phyloP scores from a whole-genome alignment of 2,113 vertebrate genomes.

The Gambusia holbrooki region DNA sequence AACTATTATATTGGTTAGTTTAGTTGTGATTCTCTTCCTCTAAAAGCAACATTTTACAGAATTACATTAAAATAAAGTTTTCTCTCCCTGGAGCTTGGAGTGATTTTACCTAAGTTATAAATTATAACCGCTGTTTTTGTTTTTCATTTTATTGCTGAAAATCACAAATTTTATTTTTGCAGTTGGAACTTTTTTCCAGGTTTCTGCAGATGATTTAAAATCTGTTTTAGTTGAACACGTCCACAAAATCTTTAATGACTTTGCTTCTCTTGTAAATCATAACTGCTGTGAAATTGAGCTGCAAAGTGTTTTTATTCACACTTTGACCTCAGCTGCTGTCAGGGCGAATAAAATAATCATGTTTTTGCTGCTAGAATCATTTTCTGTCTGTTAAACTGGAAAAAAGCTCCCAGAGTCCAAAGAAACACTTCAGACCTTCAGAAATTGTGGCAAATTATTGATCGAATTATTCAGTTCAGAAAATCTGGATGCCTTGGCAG shows the following conservation, averaged over 20 bases:
- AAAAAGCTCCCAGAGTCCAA: background rate
- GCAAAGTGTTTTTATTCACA: background rate
- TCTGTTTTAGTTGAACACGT: too few relatives aligned
- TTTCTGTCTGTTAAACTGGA: background rate
- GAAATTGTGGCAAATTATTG: background rate
- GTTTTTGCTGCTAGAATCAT: background rate
- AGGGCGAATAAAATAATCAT: background rate
- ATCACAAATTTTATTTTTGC: background rate
- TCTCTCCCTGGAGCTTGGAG: background rate
- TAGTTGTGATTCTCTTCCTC: background rate
- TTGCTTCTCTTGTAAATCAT: background rate
- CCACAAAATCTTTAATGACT: too few relatives aligned
- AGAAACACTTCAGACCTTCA: background rate
- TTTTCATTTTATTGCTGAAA: background rate
- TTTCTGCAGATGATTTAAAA: background rate
- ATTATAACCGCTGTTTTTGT: background rate
- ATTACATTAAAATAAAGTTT: background rate
- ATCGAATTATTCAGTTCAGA: background rate
- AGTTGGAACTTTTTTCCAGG: background rate
- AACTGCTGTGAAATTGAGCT: background rate
- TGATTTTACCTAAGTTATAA: background rate
- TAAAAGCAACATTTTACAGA: too few relatives aligned
- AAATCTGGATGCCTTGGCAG: background rate
- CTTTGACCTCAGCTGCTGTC: background rate
- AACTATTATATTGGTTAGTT: too few relatives aligned